Base-by-base conservation (phyloP, 2,888 invertebrate species). In the Tipula confusa region DNA sequence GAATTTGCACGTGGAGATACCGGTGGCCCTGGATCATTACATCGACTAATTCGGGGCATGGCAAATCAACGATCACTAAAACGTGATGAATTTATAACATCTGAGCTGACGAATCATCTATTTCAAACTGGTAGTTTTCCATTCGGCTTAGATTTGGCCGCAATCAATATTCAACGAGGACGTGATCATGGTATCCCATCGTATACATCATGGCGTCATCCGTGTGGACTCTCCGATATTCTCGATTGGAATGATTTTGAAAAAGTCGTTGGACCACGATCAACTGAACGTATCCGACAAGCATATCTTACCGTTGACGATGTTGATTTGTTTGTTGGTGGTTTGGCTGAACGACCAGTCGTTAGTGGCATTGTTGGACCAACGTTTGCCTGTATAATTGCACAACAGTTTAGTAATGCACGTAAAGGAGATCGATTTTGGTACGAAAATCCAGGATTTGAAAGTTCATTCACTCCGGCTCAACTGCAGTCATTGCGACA, bases 381-480 rank as follows among this genome's bases (percentile, higher is more conserved):
- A 0, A 95, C 96, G 0, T 96, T 97, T 86, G 95, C 95, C 31
- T 97, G 97, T 87, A 95, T 97, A 84, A 94, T 97, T 81, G 96
- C 95, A 0, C 95, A 95, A 86, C 96, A 96, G 88, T 97, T 97
- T 87, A 91, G 93, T 9, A 94, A 95, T 87, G 89, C 95, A 0
- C 92, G 95, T 0, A 93, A 93, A 87, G 95, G 95, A 13, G 95
- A 95, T 88, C 90, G 95, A 84, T 95, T 95, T 88, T 95, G 95
- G 95, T 96, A 95, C 87, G 97, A 97, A 89, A 96, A 96, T 87
- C 92, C 93, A 1, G 92, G 92, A 2, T 92, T 93, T 79, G 93
- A 94, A 84, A 94, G 92, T 31, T 94, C 94, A 0, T 95, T 96
- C 86, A 95, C 94, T 0, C 93, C 93, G 1, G 92, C 93, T 0